Evolutionary conservation across 1,140 invertebrate genomes (phyloP).

Genomic region (Aphis craccivora): DNA sequence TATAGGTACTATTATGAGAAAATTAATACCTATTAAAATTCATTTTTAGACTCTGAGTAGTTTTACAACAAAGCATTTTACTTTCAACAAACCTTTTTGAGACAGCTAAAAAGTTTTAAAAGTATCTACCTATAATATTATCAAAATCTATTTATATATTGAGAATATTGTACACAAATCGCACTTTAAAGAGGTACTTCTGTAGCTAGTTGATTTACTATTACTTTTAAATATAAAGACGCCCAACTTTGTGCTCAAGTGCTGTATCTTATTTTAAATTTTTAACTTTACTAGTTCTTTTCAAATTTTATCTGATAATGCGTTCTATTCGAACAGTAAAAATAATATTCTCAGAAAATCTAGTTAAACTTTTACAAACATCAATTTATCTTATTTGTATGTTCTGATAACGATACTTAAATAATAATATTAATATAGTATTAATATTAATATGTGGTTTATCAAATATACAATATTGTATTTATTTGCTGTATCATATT

Average conservation of each 20-base stretch:
- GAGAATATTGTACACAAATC: not conserved
- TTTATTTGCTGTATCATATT: not conserved
- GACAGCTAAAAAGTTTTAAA: not conserved
- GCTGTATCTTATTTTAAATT: not conserved
- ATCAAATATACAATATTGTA: too few species aligned
- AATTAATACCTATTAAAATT: not conserved
- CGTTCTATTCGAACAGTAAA: not conserved
- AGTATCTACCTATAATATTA: not conserved
- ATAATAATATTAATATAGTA: too few species aligned
- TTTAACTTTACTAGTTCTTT: not conserved
- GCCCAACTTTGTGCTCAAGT: not conserved
- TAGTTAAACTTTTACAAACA: not conserved
- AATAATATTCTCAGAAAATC: not conserved
- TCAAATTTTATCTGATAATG: too few species aligned
- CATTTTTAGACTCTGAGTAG: not conserved
- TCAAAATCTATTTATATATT: not conserved
- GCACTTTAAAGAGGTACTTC: not conserved
- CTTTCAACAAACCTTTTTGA: not conserved
- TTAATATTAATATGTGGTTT: too few species aligned
- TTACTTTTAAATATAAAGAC: not conserved
- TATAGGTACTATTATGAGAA: not conserved
- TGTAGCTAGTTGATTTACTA: not conserved
- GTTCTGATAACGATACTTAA: not conserved
- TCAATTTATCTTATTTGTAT: not conserved
- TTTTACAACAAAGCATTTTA: not conserved